Conservation (phyloP, 2,113 vertebrate genomes). For the Lepus timidus region DNA sequence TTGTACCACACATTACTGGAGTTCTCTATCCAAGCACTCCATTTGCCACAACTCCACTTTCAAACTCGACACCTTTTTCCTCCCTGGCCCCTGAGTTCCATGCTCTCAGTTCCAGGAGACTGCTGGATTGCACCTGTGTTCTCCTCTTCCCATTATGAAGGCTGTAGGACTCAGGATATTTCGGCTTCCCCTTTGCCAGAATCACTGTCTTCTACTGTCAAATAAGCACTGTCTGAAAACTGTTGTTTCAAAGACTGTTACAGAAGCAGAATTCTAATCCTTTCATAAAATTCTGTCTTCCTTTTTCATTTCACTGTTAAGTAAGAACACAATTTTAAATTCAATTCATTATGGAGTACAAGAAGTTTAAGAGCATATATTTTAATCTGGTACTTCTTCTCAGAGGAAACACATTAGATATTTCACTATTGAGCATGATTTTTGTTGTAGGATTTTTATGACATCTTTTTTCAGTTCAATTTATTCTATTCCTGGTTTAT, state of each 20-base stretch:
- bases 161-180: no score
- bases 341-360: neutral
- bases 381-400: neutral
- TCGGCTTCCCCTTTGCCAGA: neutral
- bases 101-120: neutral
- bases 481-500: slow-evolving; percentile 21
- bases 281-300: neutral
- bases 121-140: neutral
- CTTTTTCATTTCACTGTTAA: slow-evolving; percentile 19
- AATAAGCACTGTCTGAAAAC: neutral
- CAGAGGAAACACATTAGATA: neutral
- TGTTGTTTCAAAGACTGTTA: neutral
- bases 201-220: neutral
- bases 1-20: neutral
- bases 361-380: neutral
- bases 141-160: neutral
- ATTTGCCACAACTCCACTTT: neutral
- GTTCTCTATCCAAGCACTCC: neutral
- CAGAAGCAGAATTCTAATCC: neutral
- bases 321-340: neutral
- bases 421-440: neutral
- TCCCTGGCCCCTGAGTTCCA: neutral
- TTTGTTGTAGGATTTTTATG: neutral
- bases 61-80: neutral
- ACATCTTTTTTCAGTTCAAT: neutral